Evolutionary conservation across 2,797 vertebrate species (phyloP).

Genomic region (Tokudaia tokunoshimensis): DNA sequence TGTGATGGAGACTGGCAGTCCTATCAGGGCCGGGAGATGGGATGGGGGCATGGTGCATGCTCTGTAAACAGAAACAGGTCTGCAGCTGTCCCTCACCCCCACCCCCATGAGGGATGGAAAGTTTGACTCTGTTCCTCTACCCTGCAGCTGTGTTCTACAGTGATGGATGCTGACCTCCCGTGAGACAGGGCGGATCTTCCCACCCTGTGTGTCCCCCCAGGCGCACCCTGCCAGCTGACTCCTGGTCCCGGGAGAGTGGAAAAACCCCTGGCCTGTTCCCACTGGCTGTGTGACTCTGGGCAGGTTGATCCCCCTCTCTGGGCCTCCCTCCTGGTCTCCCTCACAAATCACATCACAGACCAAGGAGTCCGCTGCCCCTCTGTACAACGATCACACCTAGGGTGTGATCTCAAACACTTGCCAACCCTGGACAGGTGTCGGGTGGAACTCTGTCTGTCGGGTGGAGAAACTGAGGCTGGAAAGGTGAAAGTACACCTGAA

Average conservation of each 20-base stretch:
- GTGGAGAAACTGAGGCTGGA: slow-evolving; percentile 54
- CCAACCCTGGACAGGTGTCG: rapidly evolving
- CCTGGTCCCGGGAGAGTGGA: background rate
- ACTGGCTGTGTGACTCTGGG: slow-evolving; percentile 5
- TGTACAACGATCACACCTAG: rapidly evolving
- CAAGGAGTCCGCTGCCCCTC: background rate
- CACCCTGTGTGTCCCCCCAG: slow-evolving; percentile 14
- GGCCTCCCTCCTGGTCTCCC: background rate
- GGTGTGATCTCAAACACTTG: background rate
- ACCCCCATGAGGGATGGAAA: slow-evolving; percentile 59
- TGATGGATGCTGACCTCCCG: slow-evolving; percentile 24
- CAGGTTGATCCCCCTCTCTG: background rate
- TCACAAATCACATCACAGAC: background rate
- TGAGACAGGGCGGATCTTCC: slow-evolving; percentile 51
- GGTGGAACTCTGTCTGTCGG: background rate
- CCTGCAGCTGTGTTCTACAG: slow-evolving; percentile 65
- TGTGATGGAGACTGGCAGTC: background rate
- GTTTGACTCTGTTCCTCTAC: slow-evolving; percentile 54
- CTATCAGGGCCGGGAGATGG: rapidly evolving
- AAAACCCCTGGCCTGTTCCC: background rate
- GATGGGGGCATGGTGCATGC: background rate
- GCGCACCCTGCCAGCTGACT: slow-evolving; percentile 74
- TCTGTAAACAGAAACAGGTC: slow-evolving; percentile 6
- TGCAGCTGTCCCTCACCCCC: background rate
- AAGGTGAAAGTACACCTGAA: background rate